Evolutionary conservation across 2,888 invertebrate genomes (phyloP), one percentile per base, ranked within the genome.

Genomic region (Auanema sp.): DNA sequence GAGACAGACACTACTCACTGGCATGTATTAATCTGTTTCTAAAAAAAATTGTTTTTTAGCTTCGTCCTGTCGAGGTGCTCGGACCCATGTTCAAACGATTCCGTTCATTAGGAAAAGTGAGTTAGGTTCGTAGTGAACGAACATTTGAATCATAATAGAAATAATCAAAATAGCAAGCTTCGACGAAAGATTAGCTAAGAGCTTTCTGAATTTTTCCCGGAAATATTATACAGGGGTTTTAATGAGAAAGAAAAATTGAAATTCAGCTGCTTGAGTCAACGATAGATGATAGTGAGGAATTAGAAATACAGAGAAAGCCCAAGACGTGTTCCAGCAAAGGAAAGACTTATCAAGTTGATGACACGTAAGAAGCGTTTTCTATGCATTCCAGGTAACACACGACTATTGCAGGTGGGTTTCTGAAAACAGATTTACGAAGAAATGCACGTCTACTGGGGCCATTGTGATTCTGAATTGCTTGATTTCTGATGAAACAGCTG

Each of bases 401-500:
- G 21, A 47, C 4, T 10, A 1, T 60, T 75, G 58, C 64, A 76
- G 76, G 4, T 77, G 77, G 77, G 69, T 75, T 12, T 68, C 71
- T 1, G 77, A 75, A 24, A 69, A 68, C 47, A 76, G 72, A 51
- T 77, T 77, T 69, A 73, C 72, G 6, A 77, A 77, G 65, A 76
- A 74, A 49, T 77, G 77, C 58, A 76, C 74, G 3, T 69, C 71
- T 6, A 64, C 67, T 5, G 77, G 77, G 16, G 71, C 76, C 0
- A 69, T 71, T 5, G 66, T 72, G 16, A 73, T 76, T 51, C 54
- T 76, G 50, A 73, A 76, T 51, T 76, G 76, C 61, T 65, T 76
- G 16, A 66, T 76, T 4, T 71, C 74, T 60, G 76, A 74, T 16
- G 66, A 75, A 52, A 74, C 72, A 1, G 71, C 72, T 11, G 71